Percentiles rank a stretch among this genome's conserved stretches.
Conservation (phyloP, 2,113 vertebrate genomes). For the Anolis sagrei region DNA sequence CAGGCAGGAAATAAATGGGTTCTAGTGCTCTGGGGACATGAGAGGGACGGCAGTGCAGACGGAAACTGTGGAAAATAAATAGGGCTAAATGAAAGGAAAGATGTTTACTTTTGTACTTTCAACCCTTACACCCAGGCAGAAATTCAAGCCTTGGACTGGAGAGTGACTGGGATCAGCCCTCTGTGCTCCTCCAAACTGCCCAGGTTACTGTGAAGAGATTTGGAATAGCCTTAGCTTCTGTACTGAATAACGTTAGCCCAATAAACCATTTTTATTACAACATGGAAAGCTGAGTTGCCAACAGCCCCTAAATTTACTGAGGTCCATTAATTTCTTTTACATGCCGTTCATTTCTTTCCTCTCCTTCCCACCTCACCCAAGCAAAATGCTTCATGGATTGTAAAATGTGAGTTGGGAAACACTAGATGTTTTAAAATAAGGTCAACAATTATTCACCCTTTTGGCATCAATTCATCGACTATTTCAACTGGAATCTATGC, state of each 20-base stretch:
- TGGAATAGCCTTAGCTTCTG: conserved; percentile 60
- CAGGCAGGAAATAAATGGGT: conserved; percentile 64
- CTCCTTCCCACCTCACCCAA: background rate
- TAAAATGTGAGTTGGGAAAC: conserved; percentile 71
- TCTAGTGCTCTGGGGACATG: conserved; percentile 58
- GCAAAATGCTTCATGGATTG: conserved; percentile 36
- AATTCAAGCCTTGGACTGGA: conserved; percentile 41
- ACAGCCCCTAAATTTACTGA: conserved; percentile 68
- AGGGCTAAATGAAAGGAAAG: conserved; percentile 57
- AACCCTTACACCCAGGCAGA: conserved; percentile 51
- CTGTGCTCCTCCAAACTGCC: conserved; percentile 30
- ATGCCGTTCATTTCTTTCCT: conserved; percentile 59
- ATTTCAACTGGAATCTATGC: conserved; percentile 59
- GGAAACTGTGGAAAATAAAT: conserved; percentile 50
- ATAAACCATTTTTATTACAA: conserved; percentile 81
- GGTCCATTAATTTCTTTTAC: conserved; percentile 72
- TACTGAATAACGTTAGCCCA: conserved; percentile 54
- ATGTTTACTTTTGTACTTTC: conserved; percentile 58
- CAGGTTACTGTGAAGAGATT: conserved; percentile 36
- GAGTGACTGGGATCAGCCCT: conserved; percentile 55
- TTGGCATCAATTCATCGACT: conserved; percentile 60
- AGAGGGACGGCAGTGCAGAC: conserved; percentile 34
- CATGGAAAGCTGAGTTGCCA: conserved; percentile 66
- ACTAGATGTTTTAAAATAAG: conserved; percentile 62
- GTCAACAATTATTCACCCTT: conserved; percentile 62